phyloP scores from a whole-genome alignment of 2,113 vertebrate genomes.

The Chelonoidis abingdonii region DNA sequence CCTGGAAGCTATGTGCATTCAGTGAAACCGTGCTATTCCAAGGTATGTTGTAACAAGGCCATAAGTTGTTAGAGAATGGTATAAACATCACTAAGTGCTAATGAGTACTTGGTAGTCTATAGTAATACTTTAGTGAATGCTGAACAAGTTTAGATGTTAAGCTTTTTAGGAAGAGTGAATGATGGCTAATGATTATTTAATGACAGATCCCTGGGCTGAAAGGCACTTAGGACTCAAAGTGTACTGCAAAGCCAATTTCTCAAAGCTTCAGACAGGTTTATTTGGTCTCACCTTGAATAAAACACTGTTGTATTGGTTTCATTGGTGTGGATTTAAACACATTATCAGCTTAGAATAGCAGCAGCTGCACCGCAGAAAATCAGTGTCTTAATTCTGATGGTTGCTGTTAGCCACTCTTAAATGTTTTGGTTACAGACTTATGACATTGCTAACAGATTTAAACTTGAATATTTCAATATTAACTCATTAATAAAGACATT shows the following conservation, averaged over 20 bases:
- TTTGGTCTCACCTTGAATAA: conserved; percentile 82
- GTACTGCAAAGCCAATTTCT: conserved; percentile 77
- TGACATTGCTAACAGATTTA: not conserved
- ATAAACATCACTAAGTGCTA: conserved; percentile 39
- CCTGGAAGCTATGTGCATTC: not conserved
- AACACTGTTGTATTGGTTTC: conserved; percentile 78
- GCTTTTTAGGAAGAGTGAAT: conserved; percentile 78
- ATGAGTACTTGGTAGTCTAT: conserved; percentile 67
- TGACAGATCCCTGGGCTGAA: conserved; percentile 76
- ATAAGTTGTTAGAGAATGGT: not conserved
- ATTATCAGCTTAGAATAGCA: conserved; percentile 76
- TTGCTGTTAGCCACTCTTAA: not conserved
- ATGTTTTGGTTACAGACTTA: not conserved
- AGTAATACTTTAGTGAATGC: conserved; percentile 50
- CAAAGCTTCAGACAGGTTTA: conserved; percentile 80
- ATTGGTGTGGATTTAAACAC: conserved; percentile 78
- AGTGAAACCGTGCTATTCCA: not conserved
- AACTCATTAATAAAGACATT: not conserved
- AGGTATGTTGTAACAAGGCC: not conserved
- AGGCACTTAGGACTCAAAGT: conserved; percentile 79
- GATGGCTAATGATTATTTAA: conserved; percentile 82
- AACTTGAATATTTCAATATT: not conserved
- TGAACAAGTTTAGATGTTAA: conserved; percentile 64
- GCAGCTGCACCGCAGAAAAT: conserved; percentile 66
- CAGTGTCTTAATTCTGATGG: conserved; percentile 65